Evolutionary conservation across 2,113 vertebrate species (phyloP).

Genomic region (Catharus fuscescens): DNA sequence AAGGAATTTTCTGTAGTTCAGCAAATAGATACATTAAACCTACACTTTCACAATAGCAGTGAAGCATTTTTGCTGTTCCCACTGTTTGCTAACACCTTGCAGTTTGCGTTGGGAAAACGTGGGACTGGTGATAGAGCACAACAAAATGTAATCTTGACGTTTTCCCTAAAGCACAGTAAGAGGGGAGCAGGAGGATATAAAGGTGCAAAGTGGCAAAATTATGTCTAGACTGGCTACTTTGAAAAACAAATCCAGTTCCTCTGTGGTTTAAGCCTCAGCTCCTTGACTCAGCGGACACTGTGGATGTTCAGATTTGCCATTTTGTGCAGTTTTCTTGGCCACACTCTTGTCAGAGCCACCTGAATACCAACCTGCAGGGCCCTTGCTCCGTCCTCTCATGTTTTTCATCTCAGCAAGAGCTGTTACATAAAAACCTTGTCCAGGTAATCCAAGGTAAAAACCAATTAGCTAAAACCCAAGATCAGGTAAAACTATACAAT

Average conservation of each 20-base stretch:
- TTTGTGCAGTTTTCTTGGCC: not conserved
- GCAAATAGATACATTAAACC: not conserved
- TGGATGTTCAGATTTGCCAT: not conserved
- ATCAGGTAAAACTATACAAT: not conserved
- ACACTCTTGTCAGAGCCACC: not conserved
- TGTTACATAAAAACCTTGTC: not conserved
- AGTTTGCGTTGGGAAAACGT: not conserved
- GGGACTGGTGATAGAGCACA: not conserved
- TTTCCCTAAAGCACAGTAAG: not conserved
- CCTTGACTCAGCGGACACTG: accelerated
- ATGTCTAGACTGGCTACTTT: not conserved
- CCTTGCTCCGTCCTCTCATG: accelerated
- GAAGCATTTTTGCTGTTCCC: not conserved
- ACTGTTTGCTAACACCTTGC: not conserved
- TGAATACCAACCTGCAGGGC: not conserved
- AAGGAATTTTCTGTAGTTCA: constrained; percentile 8
- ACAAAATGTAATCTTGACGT: not conserved
- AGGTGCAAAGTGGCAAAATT: not conserved
- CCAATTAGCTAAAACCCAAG: not conserved
- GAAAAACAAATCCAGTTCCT: not conserved
- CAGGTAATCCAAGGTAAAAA: not conserved
- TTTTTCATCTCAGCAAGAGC: not conserved
- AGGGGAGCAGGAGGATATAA: not conserved
- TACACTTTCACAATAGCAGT: not conserved
- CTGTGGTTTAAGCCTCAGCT: not conserved